phyloP scores from a whole-genome alignment of 2,888 invertebrate species.

The Leptinotarsa juncta region DNA sequence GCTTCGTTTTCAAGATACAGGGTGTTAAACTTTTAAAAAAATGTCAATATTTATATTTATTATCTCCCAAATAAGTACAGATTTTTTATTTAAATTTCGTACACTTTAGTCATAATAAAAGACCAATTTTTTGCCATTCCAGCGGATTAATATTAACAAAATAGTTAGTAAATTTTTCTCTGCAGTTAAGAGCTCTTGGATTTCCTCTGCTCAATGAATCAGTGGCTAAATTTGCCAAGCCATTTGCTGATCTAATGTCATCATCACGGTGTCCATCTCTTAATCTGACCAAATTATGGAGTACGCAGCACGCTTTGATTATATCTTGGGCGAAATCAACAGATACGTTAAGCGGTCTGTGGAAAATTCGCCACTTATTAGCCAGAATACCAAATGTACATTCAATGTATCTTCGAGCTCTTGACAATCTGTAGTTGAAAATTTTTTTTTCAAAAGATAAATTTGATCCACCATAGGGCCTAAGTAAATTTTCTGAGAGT shows the following conservation, averaged over 20 bases:
- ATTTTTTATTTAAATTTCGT: no score
- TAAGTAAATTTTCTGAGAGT: slow-evolving; percentile 32
- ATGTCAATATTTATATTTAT: slow-evolving; percentile 3
- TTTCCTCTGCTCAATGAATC: slow-evolving; percentile 36
- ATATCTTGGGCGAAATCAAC: slow-evolving; percentile 32
- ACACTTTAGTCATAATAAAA: no score
- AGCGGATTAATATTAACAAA: no score
- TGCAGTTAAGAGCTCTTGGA: slow-evolving; percentile 28
- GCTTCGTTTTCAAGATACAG: no score
- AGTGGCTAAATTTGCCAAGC: slow-evolving; percentile 22
- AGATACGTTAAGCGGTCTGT: slow-evolving; percentile 24
- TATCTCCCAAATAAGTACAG: not conserved
- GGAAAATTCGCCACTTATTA: not conserved
- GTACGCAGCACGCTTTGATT: slow-evolving; percentile 29
- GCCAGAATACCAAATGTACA: slow-evolving; percentile 16
- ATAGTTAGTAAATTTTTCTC: not conserved
- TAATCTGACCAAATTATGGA: slow-evolving; percentile 19
- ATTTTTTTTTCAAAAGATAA: slow-evolving; percentile 19
- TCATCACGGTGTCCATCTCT: slow-evolving; percentile 26
- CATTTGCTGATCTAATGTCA: slow-evolving; percentile 21
- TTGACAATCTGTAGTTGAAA: slow-evolving; percentile 26
- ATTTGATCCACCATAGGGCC: slow-evolving; percentile 29
- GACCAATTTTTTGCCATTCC: not conserved
- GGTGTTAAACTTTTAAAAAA: not conserved
- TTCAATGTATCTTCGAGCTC: slow-evolving; percentile 28